phyloP scores from a whole-genome alignment of 2,113 vertebrate species.

The Trematomus loennbergii region DNA sequence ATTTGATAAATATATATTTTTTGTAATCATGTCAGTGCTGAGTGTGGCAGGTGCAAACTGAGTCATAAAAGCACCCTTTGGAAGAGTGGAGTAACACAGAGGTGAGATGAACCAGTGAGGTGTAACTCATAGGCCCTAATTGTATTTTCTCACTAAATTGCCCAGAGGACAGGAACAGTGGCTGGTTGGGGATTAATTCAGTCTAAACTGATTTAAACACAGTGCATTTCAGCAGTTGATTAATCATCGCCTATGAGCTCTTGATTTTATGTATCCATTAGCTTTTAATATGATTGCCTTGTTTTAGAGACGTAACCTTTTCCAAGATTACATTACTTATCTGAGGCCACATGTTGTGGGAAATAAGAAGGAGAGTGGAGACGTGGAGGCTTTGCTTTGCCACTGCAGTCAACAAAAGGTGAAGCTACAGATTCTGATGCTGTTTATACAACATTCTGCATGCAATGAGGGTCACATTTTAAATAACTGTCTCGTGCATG shows the following conservation, averaged over 20 bases:
- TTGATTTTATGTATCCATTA: conserved; percentile 83
- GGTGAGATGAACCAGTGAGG: conserved; percentile 75
- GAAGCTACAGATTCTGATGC: conserved; percentile 31
- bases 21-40: conserved; percentile 42
- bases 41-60: conserved; percentile 32
- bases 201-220: conserved; percentile 82
- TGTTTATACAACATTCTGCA: conserved; percentile 57
- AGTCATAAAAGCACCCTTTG: conserved; percentile 50
- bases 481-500: conserved; percentile 33
- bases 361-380: conserved; percentile 38
- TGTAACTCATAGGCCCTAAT: conserved; percentile 82
- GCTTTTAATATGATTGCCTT: conserved; percentile 81
- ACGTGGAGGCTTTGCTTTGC: conserved; percentile 20
- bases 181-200: conserved; percentile 82
- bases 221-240: conserved; percentile 82
- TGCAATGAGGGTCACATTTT: conserved; percentile 35
- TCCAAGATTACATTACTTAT: conserved; percentile 80
- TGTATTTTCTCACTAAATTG: conserved; percentile 85
- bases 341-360: conserved; percentile 60
- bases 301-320: conserved; percentile 81
- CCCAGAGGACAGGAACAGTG: conserved; percentile 78
- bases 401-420: conserved; percentile 58
- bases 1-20: conserved; percentile 11
- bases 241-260: conserved; percentile 84
- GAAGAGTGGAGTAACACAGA: conserved; percentile 55